Evolutionary conservation across 2,113 vertebrate genomes (phyloP), one percentile per base, ranked within the genome.

Genomic region (Alligator mississippiensis): DNA sequence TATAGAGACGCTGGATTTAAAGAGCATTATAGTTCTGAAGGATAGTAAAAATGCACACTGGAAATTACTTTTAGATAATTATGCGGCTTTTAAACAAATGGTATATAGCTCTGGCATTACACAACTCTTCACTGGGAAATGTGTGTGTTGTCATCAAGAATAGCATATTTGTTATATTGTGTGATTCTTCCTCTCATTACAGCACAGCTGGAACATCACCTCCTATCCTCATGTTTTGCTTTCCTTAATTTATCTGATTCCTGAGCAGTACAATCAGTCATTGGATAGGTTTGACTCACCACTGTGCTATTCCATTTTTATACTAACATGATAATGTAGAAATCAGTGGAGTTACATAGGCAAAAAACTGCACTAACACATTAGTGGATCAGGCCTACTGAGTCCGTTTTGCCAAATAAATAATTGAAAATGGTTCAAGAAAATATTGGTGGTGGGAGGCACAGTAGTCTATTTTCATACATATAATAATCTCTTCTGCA

Each of bases 161-260:
- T 64, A 83, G 62, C 38, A 77, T 90, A 74, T 90, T 88, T 93
- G 58, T 90, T 88, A 82, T 11, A 57, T 28, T 28, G 28, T 87
- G 77, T 30, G 80, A 96, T 87, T 75, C 55, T 93, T 93, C 80
- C 34, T 96, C 90, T 94, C 88, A 94, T 77, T 38, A 30, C 60
- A 92, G 82, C 55, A 82, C 88, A 94, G 94, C 87, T 92, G 87
- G 87, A 94, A 85, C 47, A 78, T 88, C 93, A 92, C 62, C 80
- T 90, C 64, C 85, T 94, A 90, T 93, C 94, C 87, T 74, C 38
- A 34, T 93, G 64, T 84, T 92, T 94, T 92, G 80, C 75, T 96
- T 93, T 94, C 82, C 61, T 87, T 96, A 93, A 88, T 89, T 91
- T n/a, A 82, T 95, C 59, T 90, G 77, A 77, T 93, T 90, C 90